Base-by-base conservation (phyloP, 92 coral and sea anemone species). In the Porites divaricata region DNA sequence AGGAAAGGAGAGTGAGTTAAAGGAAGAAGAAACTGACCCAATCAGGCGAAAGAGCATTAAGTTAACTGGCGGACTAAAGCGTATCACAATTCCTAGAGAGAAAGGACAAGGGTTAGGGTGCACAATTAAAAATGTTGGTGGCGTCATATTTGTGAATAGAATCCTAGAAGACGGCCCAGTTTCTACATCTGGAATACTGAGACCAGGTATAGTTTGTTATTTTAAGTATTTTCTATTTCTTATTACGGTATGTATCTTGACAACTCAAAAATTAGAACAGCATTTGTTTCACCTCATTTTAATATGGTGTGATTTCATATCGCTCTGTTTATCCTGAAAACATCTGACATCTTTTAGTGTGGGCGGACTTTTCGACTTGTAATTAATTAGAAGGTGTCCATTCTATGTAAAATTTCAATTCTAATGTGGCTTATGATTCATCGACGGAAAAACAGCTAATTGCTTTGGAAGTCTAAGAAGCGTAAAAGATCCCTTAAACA, bases 141-240 rank as follows among this genome's bases (percentile, higher is more conserved):
- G 99, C 13, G 88, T 93, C 26, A 95, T 97, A 62, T 95, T 97
- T 64, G 99, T 97, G 15, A 97, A 92, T 58, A 91, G 99, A 9
- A 97, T 97, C 67, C 85, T 97, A 15, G 99, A 97, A 61, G 95
- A 95, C 22, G 99, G 99, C 0, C 96, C 98, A 9, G 99, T 95
- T 14, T 95, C 98, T 0, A 90, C 91, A 25, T 92, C 94, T 19
- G 99, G 99, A 0, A 96, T 91, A 2, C 64, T 97, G 23, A 81
- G 99, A 51, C 99, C 99, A 21, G 99, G 99, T 97, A 79, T 72
- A 79, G n/a, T 15, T 63, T 63, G 1, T 19, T 70, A 3, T 25
- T 56, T 70, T 26, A 59, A 69, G 85, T 69, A 54, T 54, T 23
- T 53, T 80, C 73, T 26, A 56, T 17, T 7, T 8, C 54, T 28